phyloP scores from a whole-genome alignment of 2,888 invertebrate genomes.

The Ophion costatus region DNA sequence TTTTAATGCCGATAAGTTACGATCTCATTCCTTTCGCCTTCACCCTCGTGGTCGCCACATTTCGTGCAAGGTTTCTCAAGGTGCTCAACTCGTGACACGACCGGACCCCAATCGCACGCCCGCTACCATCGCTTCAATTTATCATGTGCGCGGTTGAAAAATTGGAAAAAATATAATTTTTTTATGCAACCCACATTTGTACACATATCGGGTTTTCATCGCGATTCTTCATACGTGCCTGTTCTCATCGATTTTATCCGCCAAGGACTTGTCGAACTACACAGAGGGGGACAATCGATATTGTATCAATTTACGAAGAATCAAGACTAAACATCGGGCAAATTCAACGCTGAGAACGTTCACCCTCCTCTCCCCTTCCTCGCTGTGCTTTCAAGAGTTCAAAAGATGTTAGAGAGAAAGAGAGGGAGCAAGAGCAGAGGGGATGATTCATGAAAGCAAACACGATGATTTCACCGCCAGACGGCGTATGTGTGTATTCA shows the following conservation, averaged over 20 bases:
- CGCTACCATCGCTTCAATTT: too few relatives aligned
- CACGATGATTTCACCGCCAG: constrained; percentile 70
- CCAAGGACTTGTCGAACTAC: constrained; percentile 3
- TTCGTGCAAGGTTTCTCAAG: too few relatives aligned
- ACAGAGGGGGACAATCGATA: neutral
- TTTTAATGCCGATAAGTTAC: too few relatives aligned
- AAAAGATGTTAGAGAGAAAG: constrained; percentile 2
- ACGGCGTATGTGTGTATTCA: neutral
- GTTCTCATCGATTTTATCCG: neutral
- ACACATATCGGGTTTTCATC: neutral
- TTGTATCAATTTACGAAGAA: neutral
- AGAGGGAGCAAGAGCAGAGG: constrained; percentile 7
- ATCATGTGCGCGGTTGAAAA: neutral
- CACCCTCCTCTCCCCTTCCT: neutral
- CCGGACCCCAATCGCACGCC: too few relatives aligned
- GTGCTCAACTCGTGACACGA: too few relatives aligned
- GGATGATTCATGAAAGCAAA: constrained; percentile 72
- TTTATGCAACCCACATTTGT: neutral
- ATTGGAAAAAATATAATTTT: neutral
- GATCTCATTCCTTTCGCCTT: too few relatives aligned
- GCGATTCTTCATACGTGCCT: too few relatives aligned
- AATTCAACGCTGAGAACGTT: constrained; percentile 3
- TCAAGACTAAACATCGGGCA: constrained; percentile 20
- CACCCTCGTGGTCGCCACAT: too few relatives aligned
- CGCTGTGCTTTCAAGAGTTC: neutral